phyloP scores from a whole-genome alignment of 2,113 vertebrate genomes.

The Chamaetylas fuelleborni region DNA sequence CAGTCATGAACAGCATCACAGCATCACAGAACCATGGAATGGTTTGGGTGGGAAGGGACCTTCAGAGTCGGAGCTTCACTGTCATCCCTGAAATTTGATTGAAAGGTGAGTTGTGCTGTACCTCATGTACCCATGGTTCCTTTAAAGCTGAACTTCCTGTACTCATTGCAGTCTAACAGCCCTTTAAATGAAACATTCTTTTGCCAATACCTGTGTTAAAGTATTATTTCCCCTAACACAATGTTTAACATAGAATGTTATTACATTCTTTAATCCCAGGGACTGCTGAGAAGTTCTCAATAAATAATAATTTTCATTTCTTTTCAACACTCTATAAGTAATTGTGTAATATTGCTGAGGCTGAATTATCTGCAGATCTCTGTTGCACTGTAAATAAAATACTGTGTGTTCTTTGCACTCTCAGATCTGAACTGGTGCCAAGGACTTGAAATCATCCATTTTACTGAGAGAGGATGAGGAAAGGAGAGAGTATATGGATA shows the following conservation, averaged over 20 bases:
- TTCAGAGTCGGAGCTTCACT: neutral
- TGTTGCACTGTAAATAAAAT: constrained; percentile 14
- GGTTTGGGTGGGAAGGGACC: neutral
- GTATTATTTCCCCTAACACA: neutral
- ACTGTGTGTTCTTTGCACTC: neutral
- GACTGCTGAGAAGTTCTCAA: neutral
- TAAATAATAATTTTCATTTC: constrained; percentile 42
- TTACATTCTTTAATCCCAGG: neutral
- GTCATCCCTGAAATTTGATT: neutral
- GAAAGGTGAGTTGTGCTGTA: neutral
- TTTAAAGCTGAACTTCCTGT: neutral
- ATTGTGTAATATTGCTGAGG: neutral
- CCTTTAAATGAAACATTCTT: constrained; percentile 12
- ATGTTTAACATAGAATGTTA: neutral
- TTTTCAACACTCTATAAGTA: constrained; percentile 28
- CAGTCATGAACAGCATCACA: neutral
- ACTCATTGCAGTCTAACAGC: neutral
- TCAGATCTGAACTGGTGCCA: neutral
- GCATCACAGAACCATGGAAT: neutral
- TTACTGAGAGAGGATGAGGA: neutral
- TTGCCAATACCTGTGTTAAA: neutral
- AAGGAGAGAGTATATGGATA: neutral
- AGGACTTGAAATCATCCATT: neutral
- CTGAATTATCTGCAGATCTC: neutral
- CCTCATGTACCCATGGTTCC: neutral